phyloP scores from a whole-genome alignment of 2,797 vertebrate genomes.

The Rhinatrema bivittatum region DNA sequence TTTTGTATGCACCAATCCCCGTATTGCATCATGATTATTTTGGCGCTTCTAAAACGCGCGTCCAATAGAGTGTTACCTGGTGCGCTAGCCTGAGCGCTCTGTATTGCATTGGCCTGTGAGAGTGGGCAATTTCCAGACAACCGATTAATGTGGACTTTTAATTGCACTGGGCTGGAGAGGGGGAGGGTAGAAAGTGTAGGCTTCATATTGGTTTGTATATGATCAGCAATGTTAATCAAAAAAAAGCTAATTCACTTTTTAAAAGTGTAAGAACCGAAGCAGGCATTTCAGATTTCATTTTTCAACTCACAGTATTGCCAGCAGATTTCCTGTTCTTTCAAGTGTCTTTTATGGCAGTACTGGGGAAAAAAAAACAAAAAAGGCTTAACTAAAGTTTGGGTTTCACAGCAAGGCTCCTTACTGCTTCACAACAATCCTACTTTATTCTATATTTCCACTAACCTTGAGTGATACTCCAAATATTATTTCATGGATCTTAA shows the following conservation, averaged over 20 bases:
- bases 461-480: constrained; percentile 25
- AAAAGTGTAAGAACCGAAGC: background rate
- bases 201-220: no score
- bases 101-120: no score
- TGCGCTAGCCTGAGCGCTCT: no score
- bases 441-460: constrained; percentile 12
- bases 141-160: no score
- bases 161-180: no score
- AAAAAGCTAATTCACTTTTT: constrained; percentile 40
- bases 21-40: no score
- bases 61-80: no score
- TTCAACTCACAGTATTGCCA: rapidly evolving
- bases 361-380: no score
- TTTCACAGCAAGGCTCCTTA: constrained; percentile 1
- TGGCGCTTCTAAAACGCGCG: no score
- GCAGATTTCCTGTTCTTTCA: background rate
- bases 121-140: no score
- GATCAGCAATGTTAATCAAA: constrained; percentile 21
- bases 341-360: background rate
- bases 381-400: background rate
- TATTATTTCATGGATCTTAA: constrained; percentile 26
- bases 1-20: no score
- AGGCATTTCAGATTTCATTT: background rate
- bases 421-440: background rate
- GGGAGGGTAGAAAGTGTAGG: no score